These are phyloP conservation scores for Oasisia sp. DNA, from an alignment of 2,888 invertebrate species.

Conservation along the genomic window DNA sequence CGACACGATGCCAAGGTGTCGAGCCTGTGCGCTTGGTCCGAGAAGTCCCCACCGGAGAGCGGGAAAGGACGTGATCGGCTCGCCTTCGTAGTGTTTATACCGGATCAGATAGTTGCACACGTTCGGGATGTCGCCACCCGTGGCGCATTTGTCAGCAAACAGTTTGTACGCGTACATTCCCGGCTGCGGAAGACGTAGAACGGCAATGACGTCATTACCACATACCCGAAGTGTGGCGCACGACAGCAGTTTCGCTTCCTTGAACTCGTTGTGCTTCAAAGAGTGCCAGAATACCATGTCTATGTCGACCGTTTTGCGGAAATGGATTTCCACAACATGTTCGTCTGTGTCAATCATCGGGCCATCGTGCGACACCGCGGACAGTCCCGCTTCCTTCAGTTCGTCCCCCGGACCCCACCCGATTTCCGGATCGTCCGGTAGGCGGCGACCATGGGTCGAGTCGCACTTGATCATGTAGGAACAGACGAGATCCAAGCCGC, in stretches of 20 bases:
- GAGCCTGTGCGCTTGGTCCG: background rate
- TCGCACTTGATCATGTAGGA: conserved; percentile 59
- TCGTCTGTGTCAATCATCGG: conserved; percentile 56
- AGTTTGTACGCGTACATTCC: conserved; percentile 60
- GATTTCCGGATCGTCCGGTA: conserved; percentile 60
- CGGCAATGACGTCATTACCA: conserved; percentile 53
- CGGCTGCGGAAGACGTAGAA: conserved; percentile 54
- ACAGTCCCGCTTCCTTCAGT: conserved; percentile 51
- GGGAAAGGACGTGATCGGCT: background rate
- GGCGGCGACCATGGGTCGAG: conserved; percentile 51
- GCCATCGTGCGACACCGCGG: conserved; percentile 54
- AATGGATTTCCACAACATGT: conserved; percentile 55
- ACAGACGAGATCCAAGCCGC: conserved; percentile 58
- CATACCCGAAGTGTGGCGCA: conserved; percentile 54
- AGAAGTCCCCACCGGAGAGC: background rate
- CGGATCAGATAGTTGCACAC: conserved; percentile 58
- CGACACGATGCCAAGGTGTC: background rate
- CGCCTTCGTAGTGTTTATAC: background rate
- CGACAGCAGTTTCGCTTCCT: conserved; percentile 50
- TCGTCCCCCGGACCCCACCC: conserved; percentile 61
- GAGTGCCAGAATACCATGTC: conserved; percentile 52
- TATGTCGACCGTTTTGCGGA: conserved; percentile 47
- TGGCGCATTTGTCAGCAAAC: conserved; percentile 53
- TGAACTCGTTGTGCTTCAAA: conserved; percentile 50
- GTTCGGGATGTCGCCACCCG: conserved; percentile 53